Conservation (phyloP, 2,113 vertebrate species). For the Oxyura jamaicensis region DNA sequence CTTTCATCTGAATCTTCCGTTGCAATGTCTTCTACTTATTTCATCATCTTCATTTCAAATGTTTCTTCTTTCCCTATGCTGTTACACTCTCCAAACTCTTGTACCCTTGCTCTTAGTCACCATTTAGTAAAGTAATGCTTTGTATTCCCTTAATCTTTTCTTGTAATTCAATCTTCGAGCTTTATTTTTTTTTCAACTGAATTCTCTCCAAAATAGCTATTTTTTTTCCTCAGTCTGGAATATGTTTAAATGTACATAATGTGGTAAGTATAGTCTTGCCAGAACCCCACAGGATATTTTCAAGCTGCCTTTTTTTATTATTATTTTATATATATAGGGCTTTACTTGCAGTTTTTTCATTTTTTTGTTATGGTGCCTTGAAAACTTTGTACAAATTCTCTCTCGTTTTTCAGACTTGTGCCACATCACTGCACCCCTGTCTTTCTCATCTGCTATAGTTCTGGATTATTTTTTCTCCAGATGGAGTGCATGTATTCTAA, state of each 20-base stretch:
- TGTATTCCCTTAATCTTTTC: slow-evolving; percentile 46
- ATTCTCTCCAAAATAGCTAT: background rate
- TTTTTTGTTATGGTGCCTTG: background rate
- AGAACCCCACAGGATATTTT: background rate
- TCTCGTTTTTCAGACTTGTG: slow-evolving; percentile 19
- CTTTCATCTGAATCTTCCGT: slow-evolving; percentile 22
- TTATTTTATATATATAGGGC: no score
- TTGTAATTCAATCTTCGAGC: slow-evolving; percentile 44
- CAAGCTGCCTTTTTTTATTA: background rate
- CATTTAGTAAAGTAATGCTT: slow-evolving; percentile 54
- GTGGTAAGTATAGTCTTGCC: slow-evolving; percentile 8
- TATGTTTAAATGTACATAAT: background rate
- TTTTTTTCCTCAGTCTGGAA: background rate
- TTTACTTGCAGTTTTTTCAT: background rate
- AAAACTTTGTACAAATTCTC: background rate
- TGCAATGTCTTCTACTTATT: background rate
- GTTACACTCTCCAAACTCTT: background rate
- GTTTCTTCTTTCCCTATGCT: background rate
- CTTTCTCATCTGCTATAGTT: slow-evolving; percentile 47
- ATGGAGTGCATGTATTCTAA: slow-evolving; percentile 55
- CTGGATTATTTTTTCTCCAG: slow-evolving; percentile 57
- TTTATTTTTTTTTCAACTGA: background rate
- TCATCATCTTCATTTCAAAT: slow-evolving; percentile 34
- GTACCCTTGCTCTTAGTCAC: slow-evolving; percentile 44
- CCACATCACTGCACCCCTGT: slow-evolving; percentile 44